Evolutionary conservation across 2,888 invertebrate species (phyloP).

Genomic region (Portevinia maculata): DNA sequence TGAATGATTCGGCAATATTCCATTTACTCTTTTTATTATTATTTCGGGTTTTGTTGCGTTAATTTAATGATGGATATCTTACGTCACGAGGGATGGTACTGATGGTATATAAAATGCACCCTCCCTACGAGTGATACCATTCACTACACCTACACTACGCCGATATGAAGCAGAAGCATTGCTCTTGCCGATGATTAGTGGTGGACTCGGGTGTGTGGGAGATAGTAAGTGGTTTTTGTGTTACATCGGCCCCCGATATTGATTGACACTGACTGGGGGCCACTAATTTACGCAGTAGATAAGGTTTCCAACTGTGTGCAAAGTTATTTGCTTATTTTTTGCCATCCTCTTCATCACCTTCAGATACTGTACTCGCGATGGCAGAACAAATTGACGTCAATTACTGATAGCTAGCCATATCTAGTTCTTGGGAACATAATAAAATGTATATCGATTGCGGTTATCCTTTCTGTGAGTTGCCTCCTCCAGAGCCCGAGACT

Average conservation of each 20-base stretch:
- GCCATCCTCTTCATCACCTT: background rate
- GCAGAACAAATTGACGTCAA: slow-evolving; percentile 58
- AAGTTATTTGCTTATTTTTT: slow-evolving; percentile 16
- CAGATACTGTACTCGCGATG: slow-evolving; percentile 8
- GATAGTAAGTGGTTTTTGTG: slow-evolving; percentile 35
- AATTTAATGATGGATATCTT: slow-evolving; percentile 73
- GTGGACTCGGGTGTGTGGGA: background rate
- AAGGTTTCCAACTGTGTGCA: slow-evolving; percentile 16
- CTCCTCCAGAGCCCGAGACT: slow-evolving; percentile 13
- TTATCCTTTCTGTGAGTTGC: slow-evolving; percentile 31
- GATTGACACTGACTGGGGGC: slow-evolving; percentile 51
- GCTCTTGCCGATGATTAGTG: slow-evolving; percentile 53
- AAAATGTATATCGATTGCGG: slow-evolving; percentile 66
- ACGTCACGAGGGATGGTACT: slow-evolving; percentile 42
- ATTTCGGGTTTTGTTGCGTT: slow-evolving; percentile 71
- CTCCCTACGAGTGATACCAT: slow-evolving; percentile 23
- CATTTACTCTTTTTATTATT: slow-evolving; percentile 70
- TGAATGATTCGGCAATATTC: slow-evolving; percentile 73
- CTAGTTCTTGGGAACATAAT: slow-evolving; percentile 8
- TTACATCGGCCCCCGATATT: slow-evolving; percentile 45
- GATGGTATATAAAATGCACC: background rate
- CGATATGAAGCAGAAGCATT: slow-evolving; percentile 9
- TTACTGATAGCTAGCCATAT: slow-evolving; percentile 32
- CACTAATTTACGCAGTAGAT: slow-evolving; percentile 57
- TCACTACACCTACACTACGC: background rate